Evolutionary conservation across 2,113 vertebrate species (phyloP), one percentile per base, ranked within the genome.

Genomic region (Bubalus kerabau): DNA sequence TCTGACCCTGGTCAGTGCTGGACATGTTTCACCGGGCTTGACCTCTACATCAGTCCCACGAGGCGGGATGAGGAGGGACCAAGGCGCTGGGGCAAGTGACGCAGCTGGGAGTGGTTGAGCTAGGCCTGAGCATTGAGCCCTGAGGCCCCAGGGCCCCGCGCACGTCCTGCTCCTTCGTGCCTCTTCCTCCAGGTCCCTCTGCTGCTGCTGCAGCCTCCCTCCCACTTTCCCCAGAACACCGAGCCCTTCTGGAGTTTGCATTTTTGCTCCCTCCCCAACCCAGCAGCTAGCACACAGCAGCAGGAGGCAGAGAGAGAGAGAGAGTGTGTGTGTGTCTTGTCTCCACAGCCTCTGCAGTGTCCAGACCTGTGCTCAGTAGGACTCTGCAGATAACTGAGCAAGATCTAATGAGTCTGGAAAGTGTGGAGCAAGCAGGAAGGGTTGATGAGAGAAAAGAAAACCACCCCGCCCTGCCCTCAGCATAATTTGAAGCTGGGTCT

Each of bases 151-250:
- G 60, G 5, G 10, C 43, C 46, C 43, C 26, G 11, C 0, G 17
- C 32, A 21, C 0, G 2, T 28, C 23, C 9, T 26, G 54, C 23
- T 4, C 52, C 52, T 48, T 7, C 17, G 0, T n/a, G 40, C 14
- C 50, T 59, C 48, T 17, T 52, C 62, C 54, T 71, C n/a, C 54
- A 10, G 52, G 32, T 43, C 16, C 82, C 36, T 21, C 14, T 30
- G 5, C 24, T 12, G 52, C 17, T 6, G 43, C 62, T 4, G 52
- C 36, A 57, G 36, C 12, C 0, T 2, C 24, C 28, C 67, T 28
- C 28, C 54, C 52, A 57, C 6, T 16, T 46, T n/a, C 32, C 28
- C 78, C 59, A 28, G 24, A 28, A 48, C 87, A 8, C 87, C 19
- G 6, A 9, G 24, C 16, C 36, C 36, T 57, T 12, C 36, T 43